phyloP scores from a whole-genome alignment of 2,113 vertebrate species.

The Hydropotes inermis region DNA sequence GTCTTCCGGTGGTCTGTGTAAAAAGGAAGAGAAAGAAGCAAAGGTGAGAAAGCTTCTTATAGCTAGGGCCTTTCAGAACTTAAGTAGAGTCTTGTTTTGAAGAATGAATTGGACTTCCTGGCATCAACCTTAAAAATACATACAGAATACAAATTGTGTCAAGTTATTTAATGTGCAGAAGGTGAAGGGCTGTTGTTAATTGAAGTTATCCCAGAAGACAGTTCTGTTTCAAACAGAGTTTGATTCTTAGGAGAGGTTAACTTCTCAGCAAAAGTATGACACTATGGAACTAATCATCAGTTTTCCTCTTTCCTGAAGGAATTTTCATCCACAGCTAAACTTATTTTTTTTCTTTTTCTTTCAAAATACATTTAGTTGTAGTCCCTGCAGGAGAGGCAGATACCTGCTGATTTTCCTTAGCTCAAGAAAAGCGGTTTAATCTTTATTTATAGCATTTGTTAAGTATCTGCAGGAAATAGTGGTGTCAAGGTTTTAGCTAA shows the following conservation, averaged over 20 bases:
- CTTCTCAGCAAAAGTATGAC: constrained; percentile 32
- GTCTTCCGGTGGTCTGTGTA: not conserved
- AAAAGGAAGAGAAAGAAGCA: not conserved
- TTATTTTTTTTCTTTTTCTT: not conserved
- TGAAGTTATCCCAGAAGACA: constrained; percentile 45
- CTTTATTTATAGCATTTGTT: constrained; percentile 46
- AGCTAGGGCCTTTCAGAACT: not conserved
- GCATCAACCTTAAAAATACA: constrained; percentile 29
- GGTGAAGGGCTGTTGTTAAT: constrained; percentile 25
- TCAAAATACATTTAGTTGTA: constrained; percentile 2
- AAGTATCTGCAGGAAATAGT: not conserved
- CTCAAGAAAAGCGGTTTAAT: constrained; percentile 34
- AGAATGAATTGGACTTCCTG: constrained; percentile 18
- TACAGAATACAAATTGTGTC: constrained; percentile 38
- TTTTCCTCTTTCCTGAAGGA: not conserved
- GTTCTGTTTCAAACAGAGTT: constrained; percentile 28
- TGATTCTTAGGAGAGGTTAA: constrained; percentile 52
- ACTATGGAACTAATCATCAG: constrained; percentile 43
- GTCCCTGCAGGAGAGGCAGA: not conserved
- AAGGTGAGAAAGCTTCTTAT: not conserved
- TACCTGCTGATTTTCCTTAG: not conserved
- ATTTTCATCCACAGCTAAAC: constrained; percentile 25
- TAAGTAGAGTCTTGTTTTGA: constrained; percentile 36
- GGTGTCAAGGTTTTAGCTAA: not conserved
- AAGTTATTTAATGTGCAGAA: constrained; percentile 32